A percentile compares a stretch with the other conserved stretches of the same genome.
phyloP scores from a whole-genome alignment of 2,797 vertebrate genomes.

The Argentina silus region DNA sequence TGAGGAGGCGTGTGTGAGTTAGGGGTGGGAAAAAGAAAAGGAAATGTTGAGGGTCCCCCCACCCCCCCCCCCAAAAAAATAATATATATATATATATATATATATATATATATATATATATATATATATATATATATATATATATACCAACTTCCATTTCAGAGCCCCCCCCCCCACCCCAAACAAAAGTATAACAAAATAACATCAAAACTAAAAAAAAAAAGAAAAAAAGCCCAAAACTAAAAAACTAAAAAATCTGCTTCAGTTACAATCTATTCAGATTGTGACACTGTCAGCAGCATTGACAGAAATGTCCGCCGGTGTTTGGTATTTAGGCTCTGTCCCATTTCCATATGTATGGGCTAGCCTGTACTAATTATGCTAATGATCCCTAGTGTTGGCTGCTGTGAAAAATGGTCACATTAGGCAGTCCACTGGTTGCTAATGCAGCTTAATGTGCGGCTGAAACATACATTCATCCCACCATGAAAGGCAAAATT shows the following conservation, averaged over 20 bases:
- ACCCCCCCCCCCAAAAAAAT: neutral
- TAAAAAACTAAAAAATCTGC: slow-evolving; percentile 69
- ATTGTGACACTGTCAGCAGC: slow-evolving; percentile 88
- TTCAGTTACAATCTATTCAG: slow-evolving; percentile 89
- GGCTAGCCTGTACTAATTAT: slow-evolving; percentile 96
- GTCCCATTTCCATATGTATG: slow-evolving; percentile 97
- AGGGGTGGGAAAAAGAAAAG: neutral
- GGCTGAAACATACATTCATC: slow-evolving; percentile 97
- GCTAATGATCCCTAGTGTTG: slow-evolving; percentile 95
- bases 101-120: no score
- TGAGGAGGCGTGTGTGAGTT: slow-evolving; percentile 32
- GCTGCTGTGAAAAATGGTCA: slow-evolving; percentile 96
- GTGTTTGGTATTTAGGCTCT: slow-evolving; percentile 92
- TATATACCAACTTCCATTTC: neutral
- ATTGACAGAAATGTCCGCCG: slow-evolving; percentile 94
- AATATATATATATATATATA: no score
- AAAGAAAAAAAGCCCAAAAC: slow-evolving; percentile 31
- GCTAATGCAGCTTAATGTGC: slow-evolving; percentile 97
- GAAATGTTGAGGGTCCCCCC: neutral
- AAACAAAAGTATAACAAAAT: neutral
- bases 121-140: no score
- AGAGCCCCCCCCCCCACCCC: neutral
- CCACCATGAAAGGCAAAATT: slow-evolving; percentile 91
- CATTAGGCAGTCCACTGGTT: slow-evolving; percentile 97
- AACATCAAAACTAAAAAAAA: slow-evolving; percentile 16